A percentile compares a stretch with the other conserved stretches of the same genome.
Conservation (phyloP, 2,797 vertebrate genomes). For the Morelia viridis region DNA sequence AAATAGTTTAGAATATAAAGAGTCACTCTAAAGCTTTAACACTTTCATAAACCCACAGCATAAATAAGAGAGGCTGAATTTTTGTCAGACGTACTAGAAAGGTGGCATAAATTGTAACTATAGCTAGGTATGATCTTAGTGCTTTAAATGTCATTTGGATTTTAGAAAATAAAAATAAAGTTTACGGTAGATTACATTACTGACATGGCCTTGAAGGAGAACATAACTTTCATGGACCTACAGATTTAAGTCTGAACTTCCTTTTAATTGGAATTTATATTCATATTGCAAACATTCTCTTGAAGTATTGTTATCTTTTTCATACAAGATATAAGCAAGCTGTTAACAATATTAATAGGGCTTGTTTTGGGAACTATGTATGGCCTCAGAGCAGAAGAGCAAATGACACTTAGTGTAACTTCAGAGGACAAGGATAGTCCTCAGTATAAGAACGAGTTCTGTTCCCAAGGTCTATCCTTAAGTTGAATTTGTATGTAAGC, state of each 20-base stretch:
- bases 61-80: neutral
- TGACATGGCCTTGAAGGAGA: no score
- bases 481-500: no score
- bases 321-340: no score
- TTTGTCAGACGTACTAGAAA: neutral
- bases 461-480: no score
- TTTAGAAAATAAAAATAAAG: neutral
- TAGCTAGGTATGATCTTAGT: neutral
- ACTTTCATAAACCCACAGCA: neutral
- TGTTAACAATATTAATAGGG: neutral
- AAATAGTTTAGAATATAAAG: neutral
- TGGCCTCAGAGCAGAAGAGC: neutral
- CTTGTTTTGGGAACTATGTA: neutral
- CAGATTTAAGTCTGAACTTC: no score
- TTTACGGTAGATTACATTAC: neutral
- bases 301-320: no score
- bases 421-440: no score
- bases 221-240: no score
- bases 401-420: neutral
- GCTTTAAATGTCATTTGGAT: neutral
- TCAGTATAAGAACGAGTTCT: no score
- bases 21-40: neutral
- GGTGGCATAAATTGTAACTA: neutral
- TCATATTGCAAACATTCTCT: no score
- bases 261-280: no score